phyloP scores from a whole-genome alignment of 2,113 vertebrate genomes.

The Picathartes gymnocephalus region DNA sequence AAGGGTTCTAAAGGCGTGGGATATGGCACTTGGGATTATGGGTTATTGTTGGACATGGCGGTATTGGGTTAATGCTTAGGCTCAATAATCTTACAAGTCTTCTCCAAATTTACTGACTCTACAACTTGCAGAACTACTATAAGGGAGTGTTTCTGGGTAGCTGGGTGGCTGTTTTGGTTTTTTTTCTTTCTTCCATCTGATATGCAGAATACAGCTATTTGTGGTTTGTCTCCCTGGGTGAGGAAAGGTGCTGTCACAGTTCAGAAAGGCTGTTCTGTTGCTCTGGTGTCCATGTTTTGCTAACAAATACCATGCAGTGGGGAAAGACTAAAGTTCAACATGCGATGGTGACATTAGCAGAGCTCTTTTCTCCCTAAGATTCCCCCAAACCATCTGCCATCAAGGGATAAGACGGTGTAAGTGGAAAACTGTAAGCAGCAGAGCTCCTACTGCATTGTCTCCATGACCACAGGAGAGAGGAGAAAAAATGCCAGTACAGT shows the following conservation, averaged over 20 bases:
- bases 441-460: constrained; percentile 52
- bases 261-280: constrained; percentile 7
- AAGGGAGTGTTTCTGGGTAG: neutral
- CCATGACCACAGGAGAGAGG: constrained; percentile 32
- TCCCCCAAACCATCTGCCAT: constrained; percentile 62
- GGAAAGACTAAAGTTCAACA: constrained; percentile 49
- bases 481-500: neutral
- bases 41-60: neutral
- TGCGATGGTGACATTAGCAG: constrained; percentile 14
- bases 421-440: constrained; percentile 25
- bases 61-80: neutral
- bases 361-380: constrained; percentile 48
- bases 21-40: neutral
- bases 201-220: neutral
- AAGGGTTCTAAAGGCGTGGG: neutral
- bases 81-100: neutral
- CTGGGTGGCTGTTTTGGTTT: neutral
- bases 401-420: constrained; percentile 43
- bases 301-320: constrained; percentile 31
- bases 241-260: neutral
- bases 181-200: neutral
- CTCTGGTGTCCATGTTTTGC: constrained; percentile 59
- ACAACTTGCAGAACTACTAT: neutral
- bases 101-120: neutral
- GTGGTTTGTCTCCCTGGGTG: neutral